phyloP scores from a whole-genome alignment of 2,113 vertebrate species.

The Amazona guildingii region DNA sequence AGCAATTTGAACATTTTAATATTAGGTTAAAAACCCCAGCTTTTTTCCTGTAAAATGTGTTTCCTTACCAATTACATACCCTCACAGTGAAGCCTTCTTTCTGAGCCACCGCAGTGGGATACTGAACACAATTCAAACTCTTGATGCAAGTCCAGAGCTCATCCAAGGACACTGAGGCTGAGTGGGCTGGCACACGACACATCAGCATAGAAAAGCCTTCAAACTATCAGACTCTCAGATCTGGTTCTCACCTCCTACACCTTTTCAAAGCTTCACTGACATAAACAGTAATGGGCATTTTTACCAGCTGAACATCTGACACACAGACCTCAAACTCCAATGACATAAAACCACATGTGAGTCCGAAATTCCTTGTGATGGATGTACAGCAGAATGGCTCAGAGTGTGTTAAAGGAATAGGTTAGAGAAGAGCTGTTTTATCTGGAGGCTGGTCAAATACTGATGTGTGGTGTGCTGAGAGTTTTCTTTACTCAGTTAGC shows the following conservation, averaged over 20 bases:
- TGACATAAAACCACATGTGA: fast-evolving
- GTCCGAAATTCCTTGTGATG: background rate
- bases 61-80: background rate
- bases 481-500: background rate
- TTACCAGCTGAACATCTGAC: background rate
- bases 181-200: background rate
- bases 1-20: background rate
- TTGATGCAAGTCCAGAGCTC: background rate
- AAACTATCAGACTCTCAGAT: background rate
- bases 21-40: background rate
- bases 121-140: background rate
- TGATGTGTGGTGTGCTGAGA: background rate
- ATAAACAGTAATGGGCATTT: background rate
- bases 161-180: fast-evolving
- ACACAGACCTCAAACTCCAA: background rate
- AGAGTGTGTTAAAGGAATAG: background rate
- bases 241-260: background rate
- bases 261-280: background rate
- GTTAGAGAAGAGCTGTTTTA: background rate
- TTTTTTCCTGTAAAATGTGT: background rate
- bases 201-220: background rate
- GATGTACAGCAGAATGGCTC: background rate
- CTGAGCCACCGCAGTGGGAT: background rate
- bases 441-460: background rate
- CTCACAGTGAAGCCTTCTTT: background rate